Evolutionary conservation across 2,888 invertebrate genomes (phyloP), one percentile per base, ranked within the genome.

Genomic region (Agapostemon virescens): DNA sequence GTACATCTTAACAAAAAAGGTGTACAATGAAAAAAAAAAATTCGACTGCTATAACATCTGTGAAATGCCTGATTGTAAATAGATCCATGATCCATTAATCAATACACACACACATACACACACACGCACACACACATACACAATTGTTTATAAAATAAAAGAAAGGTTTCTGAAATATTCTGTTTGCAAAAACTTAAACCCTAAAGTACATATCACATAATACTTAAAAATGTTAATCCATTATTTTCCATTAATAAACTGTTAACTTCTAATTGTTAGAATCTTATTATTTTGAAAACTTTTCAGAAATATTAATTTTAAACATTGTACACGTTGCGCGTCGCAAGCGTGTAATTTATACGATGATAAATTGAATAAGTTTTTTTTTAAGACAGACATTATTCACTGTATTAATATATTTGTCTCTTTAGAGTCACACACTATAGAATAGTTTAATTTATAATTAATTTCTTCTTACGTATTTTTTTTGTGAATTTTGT

Each of bases 161-260:
- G 72, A 75, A 72, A 73, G 45, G 74, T 80, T 74, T 81, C 74
- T 72, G 67, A 61, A 58, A 72, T 49, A 74, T 81, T 74, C 61
- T 80, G 80, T 79, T 77, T 71, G 74, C n/a, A 49, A 49, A 84
- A 82, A 77, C 77, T 84, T 49, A 26, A 86, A 84, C 42, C 79
- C 79, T 82, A 72, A 81, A 77, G 81, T 84, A 82, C 84, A 86
- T 86, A 86, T 86, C 86, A 80, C 63, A 84, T 82, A 77, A 85
- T 86, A 83, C 79, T 83, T 86, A 86, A 83, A 86, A 84, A 84
- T 84, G 81, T 84, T 83, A 79, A 77, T 86, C 79, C 74, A 78
- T 86, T 83, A 84, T 84, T 86, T 86, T 86, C 86, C 84, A 84
- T 86, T 86, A 85, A 85, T 85, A 79, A 86, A 86, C 74, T 86